Evolutionary conservation across 2,888 invertebrate genomes (phyloP).

Genomic region (Cyclophora albipunctata): DNA sequence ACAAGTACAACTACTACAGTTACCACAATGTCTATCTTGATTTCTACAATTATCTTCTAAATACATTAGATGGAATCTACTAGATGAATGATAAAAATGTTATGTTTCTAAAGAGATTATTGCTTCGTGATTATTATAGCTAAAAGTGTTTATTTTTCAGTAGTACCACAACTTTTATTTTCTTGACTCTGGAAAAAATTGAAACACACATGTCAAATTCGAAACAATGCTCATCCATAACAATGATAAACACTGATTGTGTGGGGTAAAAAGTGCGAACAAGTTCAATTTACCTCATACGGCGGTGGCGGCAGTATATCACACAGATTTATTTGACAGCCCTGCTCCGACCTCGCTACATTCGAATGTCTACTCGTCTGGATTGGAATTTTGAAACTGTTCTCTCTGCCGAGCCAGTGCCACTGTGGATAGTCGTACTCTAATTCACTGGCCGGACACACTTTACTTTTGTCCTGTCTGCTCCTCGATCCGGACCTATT

Average conservation of each 20-base stretch:
- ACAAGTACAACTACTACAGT: slow-evolving; percentile 42
- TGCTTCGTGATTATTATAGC: slow-evolving; percentile 36
- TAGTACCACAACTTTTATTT: slow-evolving; percentile 42
- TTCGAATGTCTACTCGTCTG: slow-evolving; percentile 65
- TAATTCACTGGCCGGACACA: slow-evolving; percentile 67
- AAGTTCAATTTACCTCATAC: slow-evolving; percentile 73
- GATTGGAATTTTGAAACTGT: slow-evolving; percentile 73
- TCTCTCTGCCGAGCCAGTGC: slow-evolving; percentile 70
- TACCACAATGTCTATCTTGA: slow-evolving; percentile 8
- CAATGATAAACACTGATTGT: slow-evolving; percentile 28
- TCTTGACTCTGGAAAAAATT: slow-evolving; percentile 57
- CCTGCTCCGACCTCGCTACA: slow-evolving; percentile 66
- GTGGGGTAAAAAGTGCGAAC: slow-evolving; percentile 38
- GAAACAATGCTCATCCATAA: slow-evolving; percentile 19
- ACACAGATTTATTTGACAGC: slow-evolving; percentile 78
- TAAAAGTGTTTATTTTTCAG: slow-evolving; percentile 23
- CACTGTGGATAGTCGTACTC: slow-evolving; percentile 71
- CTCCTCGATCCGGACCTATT: slow-evolving; percentile 67
- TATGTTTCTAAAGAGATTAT: slow-evolving; percentile 27
- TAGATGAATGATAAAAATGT: slow-evolving; percentile 27
- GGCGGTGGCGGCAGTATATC: slow-evolving; percentile 79
- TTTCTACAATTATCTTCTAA: too few species aligned
- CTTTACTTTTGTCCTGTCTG: slow-evolving; percentile 70
- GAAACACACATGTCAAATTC: slow-evolving; percentile 30
- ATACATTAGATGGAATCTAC: slow-evolving; percentile 8